Evolutionary conservation across 2,888 invertebrate genomes (phyloP).

Genomic region (Amorpha juglandis): DNA sequence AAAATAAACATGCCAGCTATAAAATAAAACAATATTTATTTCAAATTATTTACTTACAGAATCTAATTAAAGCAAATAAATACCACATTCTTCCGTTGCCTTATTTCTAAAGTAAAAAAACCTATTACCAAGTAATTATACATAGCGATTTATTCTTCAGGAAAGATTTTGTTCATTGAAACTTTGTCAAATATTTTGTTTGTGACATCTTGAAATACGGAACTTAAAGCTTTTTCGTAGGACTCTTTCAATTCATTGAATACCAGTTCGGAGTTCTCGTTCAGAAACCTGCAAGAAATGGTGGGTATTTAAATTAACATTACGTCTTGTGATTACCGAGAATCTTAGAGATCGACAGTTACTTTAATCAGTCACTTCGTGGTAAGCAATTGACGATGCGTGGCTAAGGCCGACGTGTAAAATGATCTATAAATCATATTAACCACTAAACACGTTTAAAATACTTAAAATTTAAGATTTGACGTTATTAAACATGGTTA

Average conservation of each 20-base stretch:
- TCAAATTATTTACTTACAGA: constrained; percentile 41
- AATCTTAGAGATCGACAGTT: too few species aligned
- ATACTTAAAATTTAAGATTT: too few species aligned
- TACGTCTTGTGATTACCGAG: neutral
- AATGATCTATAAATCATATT: too few species aligned
- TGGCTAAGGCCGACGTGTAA: too few species aligned
- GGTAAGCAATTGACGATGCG: too few species aligned
- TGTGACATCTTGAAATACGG: constrained; percentile 86
- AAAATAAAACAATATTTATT: constrained; percentile 33
- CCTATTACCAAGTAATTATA: constrained; percentile 32
- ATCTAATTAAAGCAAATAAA: constrained; percentile 76
- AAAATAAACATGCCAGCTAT: neutral
- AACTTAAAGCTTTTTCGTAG: constrained; percentile 87
- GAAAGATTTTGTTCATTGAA: constrained; percentile 87
- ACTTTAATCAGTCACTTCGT: too few species aligned
- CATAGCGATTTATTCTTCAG: constrained; percentile 59
- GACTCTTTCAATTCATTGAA: constrained; percentile 87
- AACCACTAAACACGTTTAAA: too few species aligned
- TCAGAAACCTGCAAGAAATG: constrained; percentile 81
- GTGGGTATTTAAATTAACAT: neutral
- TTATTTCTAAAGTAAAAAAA: constrained; percentile 21
- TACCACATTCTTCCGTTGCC: constrained; percentile 42
- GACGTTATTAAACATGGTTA: too few species aligned
- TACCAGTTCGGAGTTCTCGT: constrained; percentile 86
- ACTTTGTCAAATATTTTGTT: constrained; percentile 88